These are phyloP conservation scores for Tympanuchus pallidicinctus DNA, from an alignment of 2,113 vertebrate genomes.

Conservation along the genomic window DNA sequence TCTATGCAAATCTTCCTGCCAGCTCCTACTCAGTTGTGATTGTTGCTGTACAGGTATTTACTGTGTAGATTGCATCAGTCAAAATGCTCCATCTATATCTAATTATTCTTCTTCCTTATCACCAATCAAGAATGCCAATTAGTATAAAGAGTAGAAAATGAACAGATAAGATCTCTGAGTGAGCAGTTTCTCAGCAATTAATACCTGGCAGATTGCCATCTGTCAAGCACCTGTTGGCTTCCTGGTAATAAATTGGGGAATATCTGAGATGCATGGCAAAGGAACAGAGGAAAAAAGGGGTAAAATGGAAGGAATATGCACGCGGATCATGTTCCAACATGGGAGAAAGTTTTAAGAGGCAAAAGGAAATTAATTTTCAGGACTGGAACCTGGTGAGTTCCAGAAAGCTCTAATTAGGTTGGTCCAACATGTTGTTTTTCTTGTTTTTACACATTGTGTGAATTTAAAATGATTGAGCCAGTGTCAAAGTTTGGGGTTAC, in stretches of 20 bases:
- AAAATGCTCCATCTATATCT: background rate
- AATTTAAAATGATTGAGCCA: background rate
- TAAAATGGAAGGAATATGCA: background rate
- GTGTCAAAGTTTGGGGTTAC: background rate
- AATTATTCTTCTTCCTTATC: slow-evolving; percentile 49
- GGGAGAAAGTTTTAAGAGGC: background rate
- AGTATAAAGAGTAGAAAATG: slow-evolving; percentile 38
- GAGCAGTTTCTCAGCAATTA: slow-evolving; percentile 66
- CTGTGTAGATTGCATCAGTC: slow-evolving; percentile 28
- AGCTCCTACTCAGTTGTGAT: background rate
- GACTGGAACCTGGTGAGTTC: background rate
- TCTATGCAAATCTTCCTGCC: background rate
- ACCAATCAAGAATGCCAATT: slow-evolving; percentile 47
- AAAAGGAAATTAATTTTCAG: slow-evolving; percentile 44
- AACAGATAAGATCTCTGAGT: slow-evolving; percentile 59
- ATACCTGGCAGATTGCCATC: slow-evolving; percentile 66
- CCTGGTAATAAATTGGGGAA: slow-evolving; percentile 34
- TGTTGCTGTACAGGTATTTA: background rate
- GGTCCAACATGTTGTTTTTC: background rate
- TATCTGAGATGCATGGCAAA: slow-evolving; percentile 11
- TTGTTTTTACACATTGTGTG: background rate
- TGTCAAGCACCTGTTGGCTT: slow-evolving; percentile 50
- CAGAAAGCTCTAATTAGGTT: background rate
- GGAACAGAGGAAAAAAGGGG: slow-evolving; percentile 44
- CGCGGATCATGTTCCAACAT: background rate